A percentile compares a stretch with the other conserved stretches of the same genome.
Evolutionary conservation across 1,140 invertebrate species (phyloP).

Genomic region (Lasaia peninsularis): DNA sequence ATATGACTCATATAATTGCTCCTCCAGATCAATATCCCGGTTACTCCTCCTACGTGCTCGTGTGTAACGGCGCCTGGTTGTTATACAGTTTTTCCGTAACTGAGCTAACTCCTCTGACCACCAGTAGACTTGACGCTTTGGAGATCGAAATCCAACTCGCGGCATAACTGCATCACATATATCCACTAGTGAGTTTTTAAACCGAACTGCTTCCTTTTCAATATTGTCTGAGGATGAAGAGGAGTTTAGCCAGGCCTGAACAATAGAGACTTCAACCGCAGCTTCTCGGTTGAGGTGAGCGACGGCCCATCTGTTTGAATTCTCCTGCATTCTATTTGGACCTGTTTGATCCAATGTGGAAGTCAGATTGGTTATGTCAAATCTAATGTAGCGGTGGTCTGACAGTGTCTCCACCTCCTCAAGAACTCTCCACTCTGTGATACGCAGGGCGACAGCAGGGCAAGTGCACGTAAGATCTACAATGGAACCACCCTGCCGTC

Average conservation of each 20-base stretch:
- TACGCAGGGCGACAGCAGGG: slow-evolving; percentile 12
- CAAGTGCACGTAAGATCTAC: slow-evolving; percentile 27
- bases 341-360: slow-evolving; percentile 27
- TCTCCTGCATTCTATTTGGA: slow-evolving; percentile 13
- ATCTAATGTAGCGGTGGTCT: no score
- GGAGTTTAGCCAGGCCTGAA: background rate
- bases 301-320: background rate
- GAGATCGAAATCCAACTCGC: background rate
- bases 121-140: background rate
- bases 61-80: no score
- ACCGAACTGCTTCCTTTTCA: background rate
- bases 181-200: background rate
- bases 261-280: background rate
- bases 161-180: background rate
- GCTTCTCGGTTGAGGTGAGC: background rate
- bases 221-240: background rate
- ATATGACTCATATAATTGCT: background rate
- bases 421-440: slow-evolving; percentile 11
- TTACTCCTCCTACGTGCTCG: no score
- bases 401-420: no score
- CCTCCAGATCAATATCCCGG: background rate
- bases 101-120: background rate
- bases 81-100: background rate
- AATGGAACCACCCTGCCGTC: slow-evolving; percentile 22
- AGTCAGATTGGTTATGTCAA: slow-evolving; percentile 16